Base-by-base conservation (phyloP, 2,797 vertebrate species). In the Falco naumanni region DNA sequence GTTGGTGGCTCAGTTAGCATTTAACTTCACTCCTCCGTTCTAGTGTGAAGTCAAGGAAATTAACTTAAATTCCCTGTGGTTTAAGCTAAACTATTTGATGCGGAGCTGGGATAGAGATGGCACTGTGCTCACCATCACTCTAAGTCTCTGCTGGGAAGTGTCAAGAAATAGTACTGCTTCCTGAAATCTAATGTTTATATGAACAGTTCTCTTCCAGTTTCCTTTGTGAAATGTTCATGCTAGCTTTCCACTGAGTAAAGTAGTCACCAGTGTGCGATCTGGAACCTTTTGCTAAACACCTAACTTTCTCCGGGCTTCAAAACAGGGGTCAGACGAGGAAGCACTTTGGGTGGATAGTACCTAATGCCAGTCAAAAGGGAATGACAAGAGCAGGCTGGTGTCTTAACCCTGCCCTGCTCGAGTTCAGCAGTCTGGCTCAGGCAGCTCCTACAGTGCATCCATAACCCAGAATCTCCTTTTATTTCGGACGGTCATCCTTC, bases 381-480 rank as follows among this genome's bases (percentile, higher is more conserved):
- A 72, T 21, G 6, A 11, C 13, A 19, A 78, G 11, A 63, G 7
- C 28, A 39, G n/a, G 13, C 24, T 74, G 43, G 13, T 39, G 10
- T 26, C 34, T 48, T 50, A 57, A 72, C 41, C 3, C 25, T 84
- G 33, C 60, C 39, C 17, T 28, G 15, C 24, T 84, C 18, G 15
- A 34, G 31, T 53, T 70, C 39, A 39, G 16, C 2, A 1, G 4
- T 61, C 69, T 48, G 47, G 48, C 37, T 54, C 0, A 0, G 25
- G 33, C n/a, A 59, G n/a, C 33, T 78, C 28, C 65, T 56, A 2
- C 10, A 57, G 19, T 22, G 25, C 33, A 41, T 56, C 39, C 5
- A 3, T 76, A 86, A 53, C 53, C 16, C 21, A 26, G 45, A 79
- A 79, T 47, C 29, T 47, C 13, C 45, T 76, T 63, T 59, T 72